Percentiles rank a stretch among this genome's conserved stretches.
phyloP scores from a whole-genome alignment of 2,888 invertebrate species.

The Tyria jacobaeae region DNA sequence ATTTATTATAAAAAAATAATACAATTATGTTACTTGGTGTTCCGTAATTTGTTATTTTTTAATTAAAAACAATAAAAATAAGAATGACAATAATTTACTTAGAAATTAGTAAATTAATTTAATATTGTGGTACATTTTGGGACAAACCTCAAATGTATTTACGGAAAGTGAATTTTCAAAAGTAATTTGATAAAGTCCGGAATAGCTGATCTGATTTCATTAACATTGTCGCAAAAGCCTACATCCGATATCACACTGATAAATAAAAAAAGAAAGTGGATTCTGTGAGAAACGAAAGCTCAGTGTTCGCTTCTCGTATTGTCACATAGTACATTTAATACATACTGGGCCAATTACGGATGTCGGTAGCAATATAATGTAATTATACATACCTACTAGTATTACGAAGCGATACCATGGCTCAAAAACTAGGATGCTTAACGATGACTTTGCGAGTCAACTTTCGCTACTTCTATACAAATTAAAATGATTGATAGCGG shows the following conservation, averaged over 20 bases:
- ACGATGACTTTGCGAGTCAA: slow-evolving; percentile 9
- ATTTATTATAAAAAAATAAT: too few relatives aligned
- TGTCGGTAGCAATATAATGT: slow-evolving; percentile 14
- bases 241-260: slow-evolving; percentile 23
- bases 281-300: slow-evolving; percentile 27
- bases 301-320: slow-evolving; percentile 11
- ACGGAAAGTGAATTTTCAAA: slow-evolving; percentile 2
- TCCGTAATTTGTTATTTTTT: too few relatives aligned
- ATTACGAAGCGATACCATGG: neutral
- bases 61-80: too few relatives aligned
- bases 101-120: too few relatives aligned
- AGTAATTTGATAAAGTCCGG: slow-evolving; percentile 17
- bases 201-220: slow-evolving; percentile 21
- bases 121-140: too few relatives aligned
- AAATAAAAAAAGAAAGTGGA: slow-evolving; percentile 26
- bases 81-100: too few relatives aligned
- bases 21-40: too few relatives aligned
- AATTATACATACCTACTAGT: neutral
- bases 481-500: slow-evolving; percentile 6
- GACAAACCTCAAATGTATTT: too few relatives aligned
- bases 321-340: slow-evolving; percentile 20
- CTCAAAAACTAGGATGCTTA: slow-evolving; percentile 6
- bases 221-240: slow-evolving; percentile 22
- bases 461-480: slow-evolving; percentile 5
- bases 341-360: slow-evolving; percentile 15